These are phyloP conservation scores for Caenorhabditis angaria DNA, from an alignment of 2,888 invertebrate genomes.

Conservation along the genomic window DNA sequence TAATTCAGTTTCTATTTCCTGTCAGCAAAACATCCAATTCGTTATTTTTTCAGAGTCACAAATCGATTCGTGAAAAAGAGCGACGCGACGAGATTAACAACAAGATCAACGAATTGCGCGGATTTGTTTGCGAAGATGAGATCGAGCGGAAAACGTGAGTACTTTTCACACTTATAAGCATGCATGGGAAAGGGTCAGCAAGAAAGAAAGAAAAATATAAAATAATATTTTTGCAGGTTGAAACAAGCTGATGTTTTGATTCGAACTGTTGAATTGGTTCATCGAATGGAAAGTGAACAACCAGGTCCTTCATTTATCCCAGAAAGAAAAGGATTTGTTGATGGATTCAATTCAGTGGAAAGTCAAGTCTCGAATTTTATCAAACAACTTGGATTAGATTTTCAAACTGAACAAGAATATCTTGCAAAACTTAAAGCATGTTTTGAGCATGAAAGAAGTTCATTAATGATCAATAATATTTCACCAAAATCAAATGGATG, in stretches of 20 bases:
- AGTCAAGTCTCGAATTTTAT: slow-evolving; percentile 19
- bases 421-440: not conserved
- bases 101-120: slow-evolving; percentile 38
- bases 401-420: slow-evolving; percentile 11
- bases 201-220: not conserved
- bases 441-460: slow-evolving; percentile 21
- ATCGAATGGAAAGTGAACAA: slow-evolving; percentile 32
- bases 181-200: not conserved
- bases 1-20: not conserved
- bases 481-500: not conserved
- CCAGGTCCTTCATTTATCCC: slow-evolving; percentile 31
- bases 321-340: slow-evolving; percentile 39
- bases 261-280: slow-evolving; percentile 34
- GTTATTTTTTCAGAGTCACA: slow-evolving; percentile 11
- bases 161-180: not conserved
- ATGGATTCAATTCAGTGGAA: slow-evolving; percentile 29
- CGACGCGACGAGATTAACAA: slow-evolving; percentile 39
- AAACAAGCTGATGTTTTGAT: slow-evolving; percentile 31
- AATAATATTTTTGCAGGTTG: slow-evolving; percentile 13
- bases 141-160: slow-evolving; percentile 9
- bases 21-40: not conserved
- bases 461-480: slow-evolving; percentile 1
- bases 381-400: slow-evolving; percentile 1
- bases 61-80: slow-evolving; percentile 36
- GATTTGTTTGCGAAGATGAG: slow-evolving; percentile 16